Base-by-base conservation (phyloP, 2,888 invertebrate species). In the Leptopilina syphax region DNA sequence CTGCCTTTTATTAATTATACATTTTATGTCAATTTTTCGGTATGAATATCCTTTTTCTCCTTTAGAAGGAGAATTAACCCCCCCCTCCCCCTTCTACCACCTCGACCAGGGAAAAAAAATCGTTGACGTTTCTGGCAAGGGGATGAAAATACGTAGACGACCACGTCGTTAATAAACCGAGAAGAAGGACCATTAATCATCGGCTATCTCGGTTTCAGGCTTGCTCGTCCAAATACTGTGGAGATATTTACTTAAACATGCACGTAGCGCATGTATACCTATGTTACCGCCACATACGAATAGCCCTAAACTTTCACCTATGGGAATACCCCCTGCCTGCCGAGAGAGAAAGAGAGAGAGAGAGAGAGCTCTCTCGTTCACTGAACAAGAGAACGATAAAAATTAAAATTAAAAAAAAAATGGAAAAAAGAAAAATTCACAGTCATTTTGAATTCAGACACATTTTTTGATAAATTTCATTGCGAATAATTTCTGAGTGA, bases 161-260 rank as follows among this genome's bases (percentile, higher is more conserved):
- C 57, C 81, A 80, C 79, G 83, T 88, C 89, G 89, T 89, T 89
- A 88, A 89, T 89, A 89, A 89, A 89, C 86, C 85, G 81, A 82
- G 89, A 89, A 88, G 89, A 85, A 88, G 86, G 80, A 81, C 81
- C 86, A 88, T 89, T 89, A 89, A 89, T 89, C 89, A 89, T 89
- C 85, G 84, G 86, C 84, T 89, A 88, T 88, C 87, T 87, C 82
- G 82, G 83, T 83, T 50, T 83, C 82, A 82, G 82, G 84, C 82
- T 84, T 79, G 66, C 79, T 79, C 86, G 83, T 88, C 86, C 85
- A 89, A 89, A 89, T 88, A 88, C 77, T 80, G 81, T 80, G 81
- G 81, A 84, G 87, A 87, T 87, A 87, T 88, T 89, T 85, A 84
- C 84, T 80, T 83, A 84, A 88, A 85, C 87, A 84, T 80, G 83